Base-by-base conservation (phyloP, 2,888 invertebrate genomes). In the Catocala nupta region DNA sequence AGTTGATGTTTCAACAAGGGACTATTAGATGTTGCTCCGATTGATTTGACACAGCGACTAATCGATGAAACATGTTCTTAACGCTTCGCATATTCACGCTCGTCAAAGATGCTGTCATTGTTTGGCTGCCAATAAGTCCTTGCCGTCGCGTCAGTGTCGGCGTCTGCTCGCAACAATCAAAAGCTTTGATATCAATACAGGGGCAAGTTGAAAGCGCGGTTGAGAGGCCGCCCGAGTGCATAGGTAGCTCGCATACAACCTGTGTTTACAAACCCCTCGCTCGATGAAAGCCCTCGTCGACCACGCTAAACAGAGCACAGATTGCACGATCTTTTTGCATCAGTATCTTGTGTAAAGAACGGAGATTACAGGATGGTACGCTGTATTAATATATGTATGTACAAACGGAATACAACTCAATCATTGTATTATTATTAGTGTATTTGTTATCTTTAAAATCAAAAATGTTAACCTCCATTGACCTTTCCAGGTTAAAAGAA, bases 281-380 rank as follows among this genome's bases (percentile, higher is more conserved):
- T 66, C 61, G 60, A 59, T 65, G 58, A 66, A 75, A 66, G 52
- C 50, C 63, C 25, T 65, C 63, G 60, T 50, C 65, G 42, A 75
- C 36, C 36, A 42, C 43, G 11, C 45, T 59, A 56, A 48, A n/a
- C 44, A 48, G 12, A 39, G 49, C 39, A 34, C 34, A 68, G 58
- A 64, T 68, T 71, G 50, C 59, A 63, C 13, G 48, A 48, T 42
- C 42, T 12, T 54, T 49, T 52, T 25, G n/a, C 45, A 33, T 8
- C n/a, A 44, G 34, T 16, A 33, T 39, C 44, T 43, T 47, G 34
- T 12, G n/a, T n/a, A 13, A 16, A 25, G 25, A 25, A 25, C 25
- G 25, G 25, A 25, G 25, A 25, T 25, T 25, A 25, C 25, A 25
- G 25, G 25, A 25, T 25, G 25, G 25, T 25, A 25, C 25, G 4